Evolutionary conservation across 2,113 vertebrate genomes (phyloP).

Genomic region (Thinocorus orbignyianus): DNA sequence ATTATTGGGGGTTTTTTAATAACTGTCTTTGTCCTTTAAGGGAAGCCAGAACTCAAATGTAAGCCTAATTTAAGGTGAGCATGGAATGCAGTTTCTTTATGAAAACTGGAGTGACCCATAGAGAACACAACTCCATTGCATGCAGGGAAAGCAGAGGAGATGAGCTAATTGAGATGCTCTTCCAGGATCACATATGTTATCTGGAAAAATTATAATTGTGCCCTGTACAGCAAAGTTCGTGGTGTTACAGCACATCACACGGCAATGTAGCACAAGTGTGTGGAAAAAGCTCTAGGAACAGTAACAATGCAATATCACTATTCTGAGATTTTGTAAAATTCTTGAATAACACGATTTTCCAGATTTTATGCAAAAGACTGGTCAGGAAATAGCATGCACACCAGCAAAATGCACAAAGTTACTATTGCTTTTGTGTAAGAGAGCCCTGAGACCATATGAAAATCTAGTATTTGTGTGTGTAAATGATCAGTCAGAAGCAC

Average conservation of each 20-base stretch:
- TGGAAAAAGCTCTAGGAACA: neutral
- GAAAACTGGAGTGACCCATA: neutral
- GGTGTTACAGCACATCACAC: rapidly evolving
- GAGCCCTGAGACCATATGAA: neutral
- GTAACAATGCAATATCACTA: neutral
- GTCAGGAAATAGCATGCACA: neutral
- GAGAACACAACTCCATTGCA: neutral
- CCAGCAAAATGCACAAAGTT: neutral
- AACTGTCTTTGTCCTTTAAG: neutral
- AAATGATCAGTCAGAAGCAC: neutral
- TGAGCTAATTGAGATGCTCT: neutral
- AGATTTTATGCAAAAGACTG: neutral
- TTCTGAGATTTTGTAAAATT: neutral
- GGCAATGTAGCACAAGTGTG: neutral
- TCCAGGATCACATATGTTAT: neutral
- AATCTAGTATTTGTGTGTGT: neutral
- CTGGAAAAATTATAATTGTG: neutral
- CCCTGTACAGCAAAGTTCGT: neutral
- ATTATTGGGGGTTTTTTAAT: neutral
- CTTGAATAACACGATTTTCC: neutral
- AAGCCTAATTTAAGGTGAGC: neutral
- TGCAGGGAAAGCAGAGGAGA: neutral
- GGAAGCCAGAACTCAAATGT: neutral
- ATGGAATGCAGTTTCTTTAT: neutral
- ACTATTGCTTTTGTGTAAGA: neutral